Conservation (phyloP, 2,888 invertebrate genomes). For the Drosophila mercatorum region DNA sequence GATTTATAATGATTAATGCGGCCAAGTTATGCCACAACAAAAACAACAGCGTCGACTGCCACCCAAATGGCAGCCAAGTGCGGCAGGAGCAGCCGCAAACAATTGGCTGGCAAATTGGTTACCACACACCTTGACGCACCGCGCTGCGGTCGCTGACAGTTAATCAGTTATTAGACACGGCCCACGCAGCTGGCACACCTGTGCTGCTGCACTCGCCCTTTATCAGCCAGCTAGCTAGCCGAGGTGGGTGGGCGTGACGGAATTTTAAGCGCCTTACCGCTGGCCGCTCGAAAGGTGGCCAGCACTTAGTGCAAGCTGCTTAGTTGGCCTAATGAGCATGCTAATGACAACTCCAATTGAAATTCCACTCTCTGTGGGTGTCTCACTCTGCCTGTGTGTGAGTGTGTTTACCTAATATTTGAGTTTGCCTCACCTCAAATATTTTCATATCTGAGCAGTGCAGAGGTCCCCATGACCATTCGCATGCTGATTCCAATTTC, state of each 20-base stretch:
- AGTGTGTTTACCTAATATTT: background rate
- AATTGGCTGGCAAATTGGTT: slow-evolving; percentile 13
- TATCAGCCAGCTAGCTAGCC: background rate
- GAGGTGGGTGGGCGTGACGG: background rate
- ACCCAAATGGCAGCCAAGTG: background rate
- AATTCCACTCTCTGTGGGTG: background rate
- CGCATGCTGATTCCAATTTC: slow-evolving; percentile 42
- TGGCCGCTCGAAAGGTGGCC: slow-evolving; percentile 4
- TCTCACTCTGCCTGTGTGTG: background rate
- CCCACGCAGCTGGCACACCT: slow-evolving; percentile 2
- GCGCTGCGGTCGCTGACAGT: slow-evolving; percentile 28
- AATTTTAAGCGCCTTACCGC: slow-evolving; percentile 51
- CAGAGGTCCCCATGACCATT: slow-evolving; percentile 21
- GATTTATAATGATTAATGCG: slow-evolving; percentile 77
- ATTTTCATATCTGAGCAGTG: slow-evolving; percentile 17
- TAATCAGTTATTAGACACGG: slow-evolving; percentile 48
- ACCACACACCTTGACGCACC: slow-evolving; percentile 21
- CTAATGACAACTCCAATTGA: slow-evolving; percentile 22
- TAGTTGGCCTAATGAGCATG: slow-evolving; percentile 48
- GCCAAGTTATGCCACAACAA: slow-evolving; percentile 57
- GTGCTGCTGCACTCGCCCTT: slow-evolving; percentile 30
- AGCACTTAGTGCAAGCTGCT: slow-evolving; percentile 40
- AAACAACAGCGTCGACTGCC: slow-evolving; percentile 27
- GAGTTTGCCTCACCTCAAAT: background rate
- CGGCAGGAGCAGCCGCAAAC: background rate